phyloP scores from a whole-genome alignment of 2,888 invertebrate genomes.

The Lycaena phlaeas region DNA sequence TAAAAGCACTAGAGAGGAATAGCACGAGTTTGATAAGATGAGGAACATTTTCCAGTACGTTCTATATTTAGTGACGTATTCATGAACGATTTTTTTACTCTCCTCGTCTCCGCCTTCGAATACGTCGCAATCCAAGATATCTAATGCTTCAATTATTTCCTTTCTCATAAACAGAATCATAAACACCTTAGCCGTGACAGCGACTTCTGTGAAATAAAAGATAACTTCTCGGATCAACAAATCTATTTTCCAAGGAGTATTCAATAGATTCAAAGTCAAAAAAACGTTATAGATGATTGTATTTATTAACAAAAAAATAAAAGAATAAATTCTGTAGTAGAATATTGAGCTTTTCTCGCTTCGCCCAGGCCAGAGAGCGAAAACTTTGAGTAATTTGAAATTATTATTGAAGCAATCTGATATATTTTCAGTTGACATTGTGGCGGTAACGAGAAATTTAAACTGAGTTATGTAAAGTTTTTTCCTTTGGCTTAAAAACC shows the following conservation, averaged over 20 bases:
- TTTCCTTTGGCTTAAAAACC: background rate
- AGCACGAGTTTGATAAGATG: slow-evolving; percentile 30
- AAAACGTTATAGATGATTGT: slow-evolving; percentile 36
- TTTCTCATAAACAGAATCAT: slow-evolving; percentile 37
- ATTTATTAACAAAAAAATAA: slow-evolving; percentile 30
- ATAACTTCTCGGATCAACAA: slow-evolving; percentile 40
- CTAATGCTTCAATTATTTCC: slow-evolving; percentile 33
- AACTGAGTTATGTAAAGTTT: background rate
- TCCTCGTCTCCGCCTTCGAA: slow-evolving; percentile 32
- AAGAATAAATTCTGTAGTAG: slow-evolving; percentile 40
- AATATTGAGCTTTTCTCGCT: slow-evolving; percentile 23
- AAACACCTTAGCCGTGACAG: slow-evolving; percentile 31
- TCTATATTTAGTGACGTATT: slow-evolving; percentile 27
- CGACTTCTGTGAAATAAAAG: slow-evolving; percentile 27
- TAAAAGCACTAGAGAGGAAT: slow-evolving; percentile 28
- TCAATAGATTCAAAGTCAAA: slow-evolving; percentile 39
- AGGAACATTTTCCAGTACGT: slow-evolving; percentile 29
- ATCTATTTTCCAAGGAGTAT: slow-evolving; percentile 42
- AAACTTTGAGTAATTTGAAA: slow-evolving; percentile 34
- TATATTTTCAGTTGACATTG: slow-evolving; percentile 16
- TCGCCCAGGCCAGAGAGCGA: slow-evolving; percentile 42
- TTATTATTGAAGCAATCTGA: slow-evolving; percentile 37
- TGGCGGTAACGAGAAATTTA: slow-evolving; percentile 14
- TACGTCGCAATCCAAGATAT: slow-evolving; percentile 37
- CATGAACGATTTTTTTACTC: slow-evolving; percentile 28